Percentiles rank a stretch among this genome's conserved stretches.
These are phyloP conservation scores for Andrena marginata DNA, from an alignment of 2,888 invertebrate genomes.

Conservation along the genomic window DNA sequence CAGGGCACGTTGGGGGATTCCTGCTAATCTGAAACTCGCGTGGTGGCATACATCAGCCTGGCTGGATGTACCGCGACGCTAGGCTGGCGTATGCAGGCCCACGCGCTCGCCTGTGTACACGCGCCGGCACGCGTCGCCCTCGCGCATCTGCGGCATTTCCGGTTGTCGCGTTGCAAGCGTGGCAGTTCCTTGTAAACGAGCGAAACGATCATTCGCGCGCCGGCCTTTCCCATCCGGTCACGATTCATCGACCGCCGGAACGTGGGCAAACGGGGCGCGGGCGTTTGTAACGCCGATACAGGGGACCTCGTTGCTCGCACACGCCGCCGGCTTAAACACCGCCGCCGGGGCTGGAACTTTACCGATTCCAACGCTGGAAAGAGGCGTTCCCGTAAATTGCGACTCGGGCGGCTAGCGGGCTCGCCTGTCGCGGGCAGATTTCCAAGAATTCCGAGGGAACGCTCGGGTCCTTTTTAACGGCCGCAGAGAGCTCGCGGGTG, in stretches of 20 bases:
- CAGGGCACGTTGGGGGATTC: constrained; percentile 74
- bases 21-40: constrained; percentile 78
- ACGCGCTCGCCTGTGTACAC: constrained; percentile 36
- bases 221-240: not conserved
- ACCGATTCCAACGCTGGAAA: not conserved
- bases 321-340: not conserved
- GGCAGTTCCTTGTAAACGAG: constrained; percentile 51
- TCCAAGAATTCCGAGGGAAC: not conserved
- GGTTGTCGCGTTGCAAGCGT: constrained; percentile 39
- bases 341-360: not conserved
- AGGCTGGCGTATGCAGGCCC: constrained; percentile 52
- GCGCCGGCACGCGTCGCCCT: not conserved
- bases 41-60: constrained; percentile 76
- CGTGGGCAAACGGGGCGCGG: constrained; percentile 3
- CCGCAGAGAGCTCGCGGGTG: no score
- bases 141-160: constrained; percentile 51
- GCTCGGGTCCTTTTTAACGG: no score
- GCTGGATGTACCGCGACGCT: constrained; percentile 57
- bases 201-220: not conserved
- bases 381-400: not conserved
- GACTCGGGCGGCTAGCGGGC: not conserved
- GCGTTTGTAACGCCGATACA: not conserved
- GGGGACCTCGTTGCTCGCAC: not conserved
- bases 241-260: not conserved
- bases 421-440: not conserved